phyloP scores from a whole-genome alignment of 1,140 invertebrate genomes.

The Calephelis virginiensis region DNA sequence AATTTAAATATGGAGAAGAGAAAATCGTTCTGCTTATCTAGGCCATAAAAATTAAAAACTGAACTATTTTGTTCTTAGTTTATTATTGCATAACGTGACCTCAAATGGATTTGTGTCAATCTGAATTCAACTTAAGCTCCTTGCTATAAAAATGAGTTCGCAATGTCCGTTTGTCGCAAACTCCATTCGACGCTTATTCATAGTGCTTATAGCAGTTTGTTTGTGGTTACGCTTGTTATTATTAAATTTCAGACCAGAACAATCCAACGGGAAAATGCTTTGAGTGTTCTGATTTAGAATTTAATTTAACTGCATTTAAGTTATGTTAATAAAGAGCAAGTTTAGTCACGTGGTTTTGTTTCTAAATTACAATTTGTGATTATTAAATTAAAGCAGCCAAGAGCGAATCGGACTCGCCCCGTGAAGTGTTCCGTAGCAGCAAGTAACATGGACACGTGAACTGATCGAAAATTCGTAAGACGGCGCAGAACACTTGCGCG shows the following conservation, averaged over 20 bases:
- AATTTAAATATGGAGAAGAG: too few species aligned
- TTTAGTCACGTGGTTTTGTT: background rate
- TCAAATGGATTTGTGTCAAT: background rate
- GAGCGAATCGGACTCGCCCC: too few species aligned
- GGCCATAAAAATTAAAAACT: too few species aligned
- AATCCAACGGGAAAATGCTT: constrained; percentile 12
- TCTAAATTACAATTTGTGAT: too few species aligned
- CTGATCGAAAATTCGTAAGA: too few species aligned
- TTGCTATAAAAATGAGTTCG: background rate
- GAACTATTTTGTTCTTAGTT: too few species aligned
- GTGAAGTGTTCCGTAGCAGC: too few species aligned
- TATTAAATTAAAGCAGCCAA: too few species aligned
- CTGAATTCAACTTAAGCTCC: background rate
- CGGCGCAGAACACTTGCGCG: too few species aligned
- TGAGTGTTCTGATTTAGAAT: constrained; percentile 7
- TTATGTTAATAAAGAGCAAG: background rate
- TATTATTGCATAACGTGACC: too few species aligned
- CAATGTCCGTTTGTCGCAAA: background rate
- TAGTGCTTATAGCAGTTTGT: constrained; percentile 14
- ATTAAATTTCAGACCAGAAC: constrained; percentile 9
- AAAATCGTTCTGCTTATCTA: too few species aligned
- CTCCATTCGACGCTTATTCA: constrained; percentile 8
- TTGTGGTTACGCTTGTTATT: constrained; percentile 14
- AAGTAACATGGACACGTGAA: too few species aligned
- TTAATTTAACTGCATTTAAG: constrained; percentile 8